These are phyloP conservation scores for Platichthys flesus DNA, from an alignment of 2,113 vertebrate species.

Conservation along the genomic window DNA sequence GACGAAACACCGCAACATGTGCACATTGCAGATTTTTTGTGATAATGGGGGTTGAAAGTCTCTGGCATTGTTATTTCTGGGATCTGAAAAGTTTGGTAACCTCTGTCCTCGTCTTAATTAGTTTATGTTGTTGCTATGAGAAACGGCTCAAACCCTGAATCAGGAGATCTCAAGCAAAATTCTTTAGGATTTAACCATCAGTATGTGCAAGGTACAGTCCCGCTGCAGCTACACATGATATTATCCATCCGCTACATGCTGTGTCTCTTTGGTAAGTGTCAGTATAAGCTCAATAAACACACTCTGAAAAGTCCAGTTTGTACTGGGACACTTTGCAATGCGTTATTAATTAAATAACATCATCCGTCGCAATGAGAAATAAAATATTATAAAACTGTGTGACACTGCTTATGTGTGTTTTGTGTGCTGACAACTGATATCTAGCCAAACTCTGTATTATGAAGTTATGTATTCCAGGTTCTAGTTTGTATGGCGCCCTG, in stretches of 20 bases:
- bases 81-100: neutral
- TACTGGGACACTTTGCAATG: neutral
- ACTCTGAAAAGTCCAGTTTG: slow-evolving; percentile 17
- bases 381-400: slow-evolving; percentile 43
- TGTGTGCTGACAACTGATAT: neutral
- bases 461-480: too few species aligned
- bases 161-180: neutral
- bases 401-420: slow-evolving; percentile 3
- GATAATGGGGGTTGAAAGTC: neutral
- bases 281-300: slow-evolving; percentile 11
- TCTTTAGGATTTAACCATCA: neutral
- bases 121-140: neutral
- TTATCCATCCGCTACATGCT: neutral
- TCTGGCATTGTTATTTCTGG: neutral
- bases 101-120: too few species aligned
- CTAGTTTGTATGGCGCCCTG: too few species aligned
- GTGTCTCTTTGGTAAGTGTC: neutral
- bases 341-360: slow-evolving; percentile 10
- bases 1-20: neutral
- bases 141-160: neutral
- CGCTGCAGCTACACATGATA: slow-evolving; percentile 17
- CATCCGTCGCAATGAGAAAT: slow-evolving; percentile 56
- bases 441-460: too few species aligned
- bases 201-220: slow-evolving; percentile 35
- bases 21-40: neutral